These are phyloP conservation scores for Pseudococcus viburni DNA, from an alignment of 2,888 invertebrate species.

Conservation along the genomic window DNA sequence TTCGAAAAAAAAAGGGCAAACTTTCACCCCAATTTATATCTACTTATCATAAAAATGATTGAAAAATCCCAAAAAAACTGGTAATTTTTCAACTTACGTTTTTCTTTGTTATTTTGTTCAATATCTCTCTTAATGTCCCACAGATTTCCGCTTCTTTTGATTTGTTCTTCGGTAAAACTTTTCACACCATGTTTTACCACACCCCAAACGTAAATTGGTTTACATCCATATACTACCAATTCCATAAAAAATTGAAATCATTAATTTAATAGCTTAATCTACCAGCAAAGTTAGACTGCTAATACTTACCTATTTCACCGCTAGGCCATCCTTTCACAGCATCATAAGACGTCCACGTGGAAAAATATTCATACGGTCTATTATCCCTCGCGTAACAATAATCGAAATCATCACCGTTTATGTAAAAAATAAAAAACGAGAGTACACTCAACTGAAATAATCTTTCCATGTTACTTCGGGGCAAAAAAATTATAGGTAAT, in stretches of 20 bases:
- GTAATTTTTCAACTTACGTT: not conserved
- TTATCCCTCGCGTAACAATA: not conserved
- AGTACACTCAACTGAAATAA: not conserved
- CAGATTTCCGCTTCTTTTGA: not conserved
- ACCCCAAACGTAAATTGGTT: not conserved
- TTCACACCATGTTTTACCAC: not conserved
- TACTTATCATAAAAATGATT: too few relatives aligned
- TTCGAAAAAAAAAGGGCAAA: too few relatives aligned
- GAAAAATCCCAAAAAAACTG: too few relatives aligned
- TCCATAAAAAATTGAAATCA: too few relatives aligned
- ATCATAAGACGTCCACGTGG: not conserved
- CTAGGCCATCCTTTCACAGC: not conserved
- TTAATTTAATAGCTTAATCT: too few relatives aligned
- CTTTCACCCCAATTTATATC: too few relatives aligned
- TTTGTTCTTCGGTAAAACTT: not conserved
- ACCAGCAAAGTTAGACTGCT: too few relatives aligned
- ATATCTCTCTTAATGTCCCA: not conserved
- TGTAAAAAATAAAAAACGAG: not conserved
- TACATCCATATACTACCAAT: not conserved
- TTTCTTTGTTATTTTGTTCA: not conserved
- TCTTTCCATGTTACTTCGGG: not conserved
- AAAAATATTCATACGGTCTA: not conserved
- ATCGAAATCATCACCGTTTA: not conserved
- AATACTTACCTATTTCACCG: not conserved
- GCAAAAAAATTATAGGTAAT: too few relatives aligned